Evolutionary conservation across 2,113 vertebrate species (phyloP), one percentile per base, ranked within the genome.

Genomic region (Vulpes vulpes): DNA sequence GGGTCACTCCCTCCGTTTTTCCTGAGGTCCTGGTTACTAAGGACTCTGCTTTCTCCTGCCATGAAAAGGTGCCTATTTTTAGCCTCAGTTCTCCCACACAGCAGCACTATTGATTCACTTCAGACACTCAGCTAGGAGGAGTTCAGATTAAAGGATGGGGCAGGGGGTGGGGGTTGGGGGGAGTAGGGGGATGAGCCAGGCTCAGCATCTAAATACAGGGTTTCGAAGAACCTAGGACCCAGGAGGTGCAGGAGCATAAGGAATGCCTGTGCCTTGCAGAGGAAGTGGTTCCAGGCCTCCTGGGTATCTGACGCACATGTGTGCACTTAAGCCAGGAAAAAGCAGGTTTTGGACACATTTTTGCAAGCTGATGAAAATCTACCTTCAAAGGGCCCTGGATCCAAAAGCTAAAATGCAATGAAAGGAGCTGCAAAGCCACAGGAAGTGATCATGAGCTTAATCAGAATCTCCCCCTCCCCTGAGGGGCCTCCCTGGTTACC

Each of bases 201-300:
- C 35, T 65, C 17, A 8, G 80, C 10, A 2, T 49, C n/a, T 30
- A 20, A 10, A 83, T 23, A 8, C 53, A 57, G 55, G 53, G 43
- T 27, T 25, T 11, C 4, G n/a, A 38, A 20, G 55, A 22, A 9
- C 22, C 65, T 1, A 30, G 55, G 32, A 7, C 38, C 38, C 4
- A 0, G n/a, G 73, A 53, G 60, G 57, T 22, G 0, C 1, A 2
- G 49, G 12, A 15, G 3, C 0, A 0, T 3, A 4, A 32, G 43
- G 60, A 30, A 53, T 2, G 5, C 69, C 30, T 2, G 0, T 5
- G 35, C 38, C 74, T 57, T 1, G 0, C 3, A 8, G 17, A 53
- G 38, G 43, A 20, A 27, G 19, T 11, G 2, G 22, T 11, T 53
- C 78, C 23, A 15, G 38, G 57, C 51, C 19, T 71, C 62, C 88